Percentiles rank a stretch among this genome's conserved stretches.
phyloP scores from a whole-genome alignment of 2,888 invertebrate species.

The Phlogophora meticulosa region DNA sequence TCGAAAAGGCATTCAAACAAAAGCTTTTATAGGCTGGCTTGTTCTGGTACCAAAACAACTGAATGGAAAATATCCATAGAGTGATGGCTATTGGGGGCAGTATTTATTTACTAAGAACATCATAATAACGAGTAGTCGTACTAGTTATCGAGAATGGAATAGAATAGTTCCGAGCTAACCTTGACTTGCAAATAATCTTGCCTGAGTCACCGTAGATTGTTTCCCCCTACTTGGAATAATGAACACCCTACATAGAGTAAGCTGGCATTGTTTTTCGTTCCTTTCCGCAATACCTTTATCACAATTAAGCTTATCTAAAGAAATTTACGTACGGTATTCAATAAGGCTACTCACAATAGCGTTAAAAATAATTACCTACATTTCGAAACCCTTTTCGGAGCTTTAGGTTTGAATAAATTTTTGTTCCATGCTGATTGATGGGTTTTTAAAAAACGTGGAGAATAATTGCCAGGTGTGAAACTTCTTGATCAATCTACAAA shows the following conservation, averaged over 20 bases:
- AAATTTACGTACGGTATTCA: conserved; percentile 8
- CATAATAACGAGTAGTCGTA: too few species aligned
- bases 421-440: not conserved
- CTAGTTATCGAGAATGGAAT: too few species aligned
- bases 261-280: conserved; percentile 46
- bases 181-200: conserved; percentile 37
- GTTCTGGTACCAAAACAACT: not conserved
- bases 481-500: not conserved
- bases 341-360: not conserved
- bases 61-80: not conserved
- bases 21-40: not conserved
- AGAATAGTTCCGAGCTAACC: conserved; percentile 22
- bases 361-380: not conserved
- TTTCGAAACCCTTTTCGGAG: not conserved
- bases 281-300: conserved; percentile 15
- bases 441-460: not conserved
- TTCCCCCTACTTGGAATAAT: conserved; percentile 36
- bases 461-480: not conserved
- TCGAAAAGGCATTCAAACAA: not conserved
- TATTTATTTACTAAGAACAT: not conserved
- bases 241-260: conserved; percentile 37
- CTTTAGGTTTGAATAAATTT: not conserved
- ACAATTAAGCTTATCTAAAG: conserved; percentile 40
- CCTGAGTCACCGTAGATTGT: conserved; percentile 44
- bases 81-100: not conserved